Percentiles rank a stretch among this genome's conserved stretches.
phyloP scores from a whole-genome alignment of 2,797 vertebrate genomes.

The Setipinna tenuifilis region DNA sequence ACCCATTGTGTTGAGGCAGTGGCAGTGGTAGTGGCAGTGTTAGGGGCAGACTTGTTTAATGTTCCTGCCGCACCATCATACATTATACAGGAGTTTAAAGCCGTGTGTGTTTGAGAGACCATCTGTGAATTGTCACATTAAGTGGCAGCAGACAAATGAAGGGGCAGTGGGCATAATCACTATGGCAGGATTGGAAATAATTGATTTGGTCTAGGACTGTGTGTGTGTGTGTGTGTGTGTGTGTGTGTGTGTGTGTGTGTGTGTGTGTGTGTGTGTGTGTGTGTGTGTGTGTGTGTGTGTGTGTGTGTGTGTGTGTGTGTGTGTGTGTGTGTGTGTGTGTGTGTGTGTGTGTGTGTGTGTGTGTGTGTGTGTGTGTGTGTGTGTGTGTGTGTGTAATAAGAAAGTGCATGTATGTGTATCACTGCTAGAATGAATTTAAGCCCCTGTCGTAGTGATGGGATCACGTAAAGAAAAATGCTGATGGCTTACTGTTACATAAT shows the following conservation, averaged over 20 bases:
- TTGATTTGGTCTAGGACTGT: not conserved
- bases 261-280: not conserved
- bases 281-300: constrained; percentile 28
- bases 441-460: no score
- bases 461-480: no score
- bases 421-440: no score
- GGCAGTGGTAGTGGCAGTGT: no score
- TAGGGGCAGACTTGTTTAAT: no score
- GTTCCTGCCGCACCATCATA: no score
- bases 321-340: constrained; percentile 33
- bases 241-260: not conserved
- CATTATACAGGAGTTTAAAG: no score
- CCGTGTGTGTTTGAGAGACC: not conserved
- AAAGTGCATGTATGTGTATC: not conserved
- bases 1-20: no score
- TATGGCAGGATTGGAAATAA: constrained; percentile 1
- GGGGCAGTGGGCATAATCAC: not conserved
- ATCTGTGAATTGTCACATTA: not conserved
- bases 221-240: not conserved
- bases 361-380: constrained; percentile 29
- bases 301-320: constrained; percentile 25
- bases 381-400: not conserved
- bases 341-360: constrained; percentile 30
- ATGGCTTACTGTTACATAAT: no score
- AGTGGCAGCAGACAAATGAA: not conserved